Evolutionary conservation across 1,140 invertebrate species (phyloP), one percentile per base, ranked within the genome.

Genomic region (Panagrolaimus sp.): DNA sequence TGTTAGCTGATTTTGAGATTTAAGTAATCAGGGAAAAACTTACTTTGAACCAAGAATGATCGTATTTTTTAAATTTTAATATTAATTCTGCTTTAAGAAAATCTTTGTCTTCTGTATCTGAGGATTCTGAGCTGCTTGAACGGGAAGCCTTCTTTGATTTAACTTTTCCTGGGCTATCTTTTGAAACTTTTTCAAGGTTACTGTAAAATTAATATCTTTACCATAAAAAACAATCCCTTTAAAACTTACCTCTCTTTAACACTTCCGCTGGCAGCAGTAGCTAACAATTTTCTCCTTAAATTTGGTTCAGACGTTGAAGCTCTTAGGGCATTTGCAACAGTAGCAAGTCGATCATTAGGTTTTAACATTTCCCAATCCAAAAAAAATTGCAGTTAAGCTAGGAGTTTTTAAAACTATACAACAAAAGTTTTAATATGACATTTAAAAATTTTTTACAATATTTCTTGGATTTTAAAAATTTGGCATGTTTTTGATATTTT

Each of bases 21-120:
- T 38, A 57, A 57, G 2, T 25, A 11, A 20, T 3, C 11, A 57
- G 20, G 51, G 1, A 57, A 1, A n/a, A 9, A 57, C 51, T 57
- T 57, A 57, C 51, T 57, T 57, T 57, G n/a, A 57, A 57, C 51
- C 51, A 57, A 20, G 27, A 11, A 25, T 20, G 51, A 57, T 57
- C 51, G 51, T 57, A 57, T 27, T 57, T 57, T 20, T 57, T 57
- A 13, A 57, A 57, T 27, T 57, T 57, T 0, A 57, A 8, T 4
- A 57, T 57, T 9, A 57, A 57, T 8, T 57, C 51, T 5, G 51
- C 51, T 11, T 27, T 20, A 11, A 57, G 4, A 11, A 57, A 16
- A 13, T 13, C 27, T 27, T 57, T 57, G 27, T 57, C 51, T 20
- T 57, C 51, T 1, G 51, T 57, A 13, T 57, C 51, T 0, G 51